These are phyloP conservation scores for Emesis furor DNA, from an alignment of 2,888 invertebrate species.

Conservation along the genomic window DNA sequence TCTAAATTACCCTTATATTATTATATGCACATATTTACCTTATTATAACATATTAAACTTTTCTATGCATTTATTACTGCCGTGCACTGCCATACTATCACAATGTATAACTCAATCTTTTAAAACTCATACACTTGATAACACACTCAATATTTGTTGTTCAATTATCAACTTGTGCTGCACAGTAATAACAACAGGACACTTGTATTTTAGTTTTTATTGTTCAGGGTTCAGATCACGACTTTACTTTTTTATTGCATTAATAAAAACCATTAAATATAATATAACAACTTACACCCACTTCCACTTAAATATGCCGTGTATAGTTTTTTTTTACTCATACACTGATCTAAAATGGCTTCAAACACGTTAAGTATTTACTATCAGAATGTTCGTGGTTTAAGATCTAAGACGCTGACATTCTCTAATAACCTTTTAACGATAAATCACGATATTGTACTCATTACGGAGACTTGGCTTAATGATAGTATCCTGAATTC, in stretches of 20 bases:
- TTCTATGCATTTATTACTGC: too few relatives aligned
- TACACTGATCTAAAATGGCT: not conserved
- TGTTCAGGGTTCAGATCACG: not conserved
- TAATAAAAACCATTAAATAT: not conserved
- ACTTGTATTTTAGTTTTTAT: not conserved
- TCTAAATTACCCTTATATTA: not conserved
- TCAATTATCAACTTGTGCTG: not conserved
- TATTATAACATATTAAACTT: too few relatives aligned
- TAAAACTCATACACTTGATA: not conserved
- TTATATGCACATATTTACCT: not conserved
- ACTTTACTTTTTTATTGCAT: not conserved
- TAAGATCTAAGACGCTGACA: not conserved
- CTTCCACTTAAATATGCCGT: not conserved
- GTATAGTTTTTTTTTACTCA: not conserved
- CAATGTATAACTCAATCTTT: not conserved
- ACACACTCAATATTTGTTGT: not conserved
- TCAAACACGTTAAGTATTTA: not conserved
- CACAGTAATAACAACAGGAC: not conserved
- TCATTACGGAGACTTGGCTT: not conserved
- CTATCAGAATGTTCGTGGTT: not conserved
- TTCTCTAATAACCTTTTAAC: constrained; percentile 7
- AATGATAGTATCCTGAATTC: not conserved
- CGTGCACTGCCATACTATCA: not conserved
- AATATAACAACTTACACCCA: not conserved
- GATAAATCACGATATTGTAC: not conserved